Evolutionary conservation across 2,797 vertebrate genomes (phyloP).

Genomic region (Pitangus sulphuratus): DNA sequence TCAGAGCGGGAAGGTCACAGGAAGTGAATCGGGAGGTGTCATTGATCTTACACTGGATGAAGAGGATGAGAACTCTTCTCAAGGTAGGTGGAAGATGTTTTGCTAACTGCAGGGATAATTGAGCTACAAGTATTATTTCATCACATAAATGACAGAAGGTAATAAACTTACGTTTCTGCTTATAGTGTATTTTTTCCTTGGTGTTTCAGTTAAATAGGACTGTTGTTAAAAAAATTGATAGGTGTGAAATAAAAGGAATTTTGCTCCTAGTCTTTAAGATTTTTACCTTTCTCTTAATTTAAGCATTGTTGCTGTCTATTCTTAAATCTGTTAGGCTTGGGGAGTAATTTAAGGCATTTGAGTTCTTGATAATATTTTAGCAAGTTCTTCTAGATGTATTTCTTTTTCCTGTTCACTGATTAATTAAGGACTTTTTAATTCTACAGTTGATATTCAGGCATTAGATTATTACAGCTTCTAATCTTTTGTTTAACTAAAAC

Average conservation of each 20-base stretch:
- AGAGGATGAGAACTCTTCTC: conserved; percentile 84
- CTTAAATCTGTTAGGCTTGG: background rate
- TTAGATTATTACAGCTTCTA: background rate
- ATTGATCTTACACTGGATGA: conserved; percentile 98
- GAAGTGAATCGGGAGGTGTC: conserved; percentile 82
- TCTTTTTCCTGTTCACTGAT: background rate
- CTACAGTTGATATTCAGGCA: background rate
- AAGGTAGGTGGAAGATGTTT: conserved; percentile 63
- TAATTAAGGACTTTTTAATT: background rate
- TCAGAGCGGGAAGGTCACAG: conserved; percentile 83
- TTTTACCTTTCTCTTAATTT: background rate
- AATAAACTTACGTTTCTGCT: background rate
- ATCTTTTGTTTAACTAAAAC: background rate
- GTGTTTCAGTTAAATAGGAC: background rate
- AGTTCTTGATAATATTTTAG: background rate
- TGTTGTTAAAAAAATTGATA: background rate
- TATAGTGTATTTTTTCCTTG: background rate
- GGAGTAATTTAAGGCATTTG: background rate
- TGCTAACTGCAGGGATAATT: background rate
- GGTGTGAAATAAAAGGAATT: background rate
- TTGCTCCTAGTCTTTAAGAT: background rate
- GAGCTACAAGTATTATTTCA: background rate
- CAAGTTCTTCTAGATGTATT: background rate
- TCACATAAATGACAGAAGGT: background rate
- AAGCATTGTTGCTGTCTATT: background rate